These are phyloP conservation scores for Megalops cyprinoides DNA, from an alignment of 2,797 vertebrate species.

Conservation along the genomic window DNA sequence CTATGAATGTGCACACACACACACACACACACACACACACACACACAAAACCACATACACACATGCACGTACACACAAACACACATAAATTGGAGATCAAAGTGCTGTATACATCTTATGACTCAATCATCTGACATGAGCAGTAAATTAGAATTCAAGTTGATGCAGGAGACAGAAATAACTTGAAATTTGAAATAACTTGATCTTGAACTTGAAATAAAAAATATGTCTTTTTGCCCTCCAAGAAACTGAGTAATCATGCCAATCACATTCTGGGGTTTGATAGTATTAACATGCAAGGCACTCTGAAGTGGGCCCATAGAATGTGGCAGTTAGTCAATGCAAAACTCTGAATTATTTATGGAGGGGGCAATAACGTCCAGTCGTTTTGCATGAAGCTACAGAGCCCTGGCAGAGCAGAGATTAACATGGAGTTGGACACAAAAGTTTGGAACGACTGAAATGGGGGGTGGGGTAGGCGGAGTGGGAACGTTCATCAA, in stretches of 20 bases:
- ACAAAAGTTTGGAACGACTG: background rate
- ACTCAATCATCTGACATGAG: background rate
- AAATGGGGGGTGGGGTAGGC: background rate
- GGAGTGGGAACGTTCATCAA: too few relatives aligned
- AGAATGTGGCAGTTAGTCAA: conserved; percentile 78
- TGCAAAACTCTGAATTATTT: conserved; percentile 78
- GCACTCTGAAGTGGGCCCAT: conserved; percentile 66
- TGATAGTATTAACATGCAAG: conserved; percentile 69
- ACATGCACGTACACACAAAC: background rate
- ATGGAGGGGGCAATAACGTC: conserved; percentile 62
- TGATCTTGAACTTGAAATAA: too few relatives aligned
- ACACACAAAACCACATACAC: too few relatives aligned
- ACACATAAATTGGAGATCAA: background rate
- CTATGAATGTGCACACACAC: conserved; percentile 8
- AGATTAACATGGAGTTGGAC: background rate
- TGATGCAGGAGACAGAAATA: too few relatives aligned
- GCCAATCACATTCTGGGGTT: conserved; percentile 68
- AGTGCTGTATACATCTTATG: background rate
- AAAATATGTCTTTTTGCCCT: conserved; percentile 47
- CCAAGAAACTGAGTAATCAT: conserved; percentile 45
- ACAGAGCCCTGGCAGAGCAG: background rate
- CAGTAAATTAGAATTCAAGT: background rate
- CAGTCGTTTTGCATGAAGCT: conserved; percentile 10
- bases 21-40: conserved; percentile 23
- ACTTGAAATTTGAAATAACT: too few relatives aligned